A percentile compares a stretch with the other conserved stretches of the same genome.
Conservation (phyloP, 2,888 invertebrate genomes). For the Alentia gelatinosa region DNA sequence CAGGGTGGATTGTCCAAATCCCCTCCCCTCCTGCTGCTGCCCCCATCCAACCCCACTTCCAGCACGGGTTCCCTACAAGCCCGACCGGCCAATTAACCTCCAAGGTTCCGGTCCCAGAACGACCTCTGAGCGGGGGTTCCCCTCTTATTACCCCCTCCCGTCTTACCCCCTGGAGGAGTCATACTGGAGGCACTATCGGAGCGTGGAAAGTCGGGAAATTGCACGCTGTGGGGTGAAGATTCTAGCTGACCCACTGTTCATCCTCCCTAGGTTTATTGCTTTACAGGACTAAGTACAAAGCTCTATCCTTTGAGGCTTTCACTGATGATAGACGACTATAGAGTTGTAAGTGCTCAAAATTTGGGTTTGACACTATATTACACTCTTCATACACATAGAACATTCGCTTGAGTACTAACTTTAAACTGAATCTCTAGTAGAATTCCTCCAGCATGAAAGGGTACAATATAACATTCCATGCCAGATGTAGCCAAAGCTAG, state of each 20-base stretch:
- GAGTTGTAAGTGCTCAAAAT: too few relatives aligned
- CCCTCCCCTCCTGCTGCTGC: background rate
- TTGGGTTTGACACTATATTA: too few relatives aligned
- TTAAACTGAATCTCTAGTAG: too few relatives aligned
- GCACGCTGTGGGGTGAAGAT: background rate
- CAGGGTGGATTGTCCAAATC: background rate
- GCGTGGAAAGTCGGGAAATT: constrained; percentile 1
- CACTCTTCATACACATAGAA: too few relatives aligned
- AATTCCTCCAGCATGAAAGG: too few relatives aligned
- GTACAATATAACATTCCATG: too few relatives aligned
- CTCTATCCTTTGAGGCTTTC: too few relatives aligned
- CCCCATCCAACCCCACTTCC: background rate
- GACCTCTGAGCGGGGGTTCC: background rate
- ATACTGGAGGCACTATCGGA: background rate
- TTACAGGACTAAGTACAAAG: too few relatives aligned
- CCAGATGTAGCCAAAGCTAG: too few relatives aligned
- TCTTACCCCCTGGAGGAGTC: background rate
- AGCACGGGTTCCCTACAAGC: background rate
- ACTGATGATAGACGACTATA: too few relatives aligned
- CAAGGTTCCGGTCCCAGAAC: background rate
- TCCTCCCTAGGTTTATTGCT: background rate
- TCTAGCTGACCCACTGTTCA: background rate
- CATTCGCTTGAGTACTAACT: too few relatives aligned
- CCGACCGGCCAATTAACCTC: background rate
- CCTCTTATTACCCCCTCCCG: background rate